phyloP scores from a whole-genome alignment of 2,113 vertebrate genomes.

The Indicator indicator region DNA sequence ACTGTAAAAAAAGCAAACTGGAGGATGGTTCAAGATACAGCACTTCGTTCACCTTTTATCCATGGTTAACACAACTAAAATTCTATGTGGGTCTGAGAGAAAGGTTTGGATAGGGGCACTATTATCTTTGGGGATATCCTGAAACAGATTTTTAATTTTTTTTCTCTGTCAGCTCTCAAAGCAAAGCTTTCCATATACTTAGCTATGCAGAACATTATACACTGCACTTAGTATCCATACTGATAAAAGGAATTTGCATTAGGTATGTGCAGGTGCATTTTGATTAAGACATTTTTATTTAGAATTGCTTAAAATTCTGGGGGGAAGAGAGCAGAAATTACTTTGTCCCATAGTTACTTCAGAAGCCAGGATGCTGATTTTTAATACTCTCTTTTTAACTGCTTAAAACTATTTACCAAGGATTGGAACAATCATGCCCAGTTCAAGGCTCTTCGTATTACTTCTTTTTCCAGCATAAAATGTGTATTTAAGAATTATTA shows the following conservation, averaged over 20 bases:
- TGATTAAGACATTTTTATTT: neutral
- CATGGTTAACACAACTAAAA: neutral
- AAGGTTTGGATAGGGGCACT: neutral
- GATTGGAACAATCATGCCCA: constrained; percentile 12
- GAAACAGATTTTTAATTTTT: neutral
- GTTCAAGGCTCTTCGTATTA: neutral
- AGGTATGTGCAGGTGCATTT: constrained; percentile 30
- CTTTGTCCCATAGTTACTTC: constrained; percentile 37
- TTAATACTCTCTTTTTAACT: constrained; percentile 16
- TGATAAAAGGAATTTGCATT: neutral
- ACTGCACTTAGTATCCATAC: neutral
- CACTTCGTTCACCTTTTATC: neutral
- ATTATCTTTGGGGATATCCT: neutral
- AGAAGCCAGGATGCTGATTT: constrained; percentile 14
- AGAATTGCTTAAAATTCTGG: constrained; percentile 42
- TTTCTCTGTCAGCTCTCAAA: neutral
- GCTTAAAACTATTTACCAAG: constrained; percentile 39
- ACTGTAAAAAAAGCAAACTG: neutral
- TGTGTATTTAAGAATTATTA: neutral
- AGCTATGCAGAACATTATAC: neutral
- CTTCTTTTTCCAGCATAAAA: neutral
- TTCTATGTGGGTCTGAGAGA: neutral
- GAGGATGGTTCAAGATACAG: neutral
- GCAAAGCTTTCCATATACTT: neutral
- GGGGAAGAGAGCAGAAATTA: constrained; percentile 14